Base-by-base conservation (phyloP, 2,888 invertebrate species). In the Tinea pellionella region DNA sequence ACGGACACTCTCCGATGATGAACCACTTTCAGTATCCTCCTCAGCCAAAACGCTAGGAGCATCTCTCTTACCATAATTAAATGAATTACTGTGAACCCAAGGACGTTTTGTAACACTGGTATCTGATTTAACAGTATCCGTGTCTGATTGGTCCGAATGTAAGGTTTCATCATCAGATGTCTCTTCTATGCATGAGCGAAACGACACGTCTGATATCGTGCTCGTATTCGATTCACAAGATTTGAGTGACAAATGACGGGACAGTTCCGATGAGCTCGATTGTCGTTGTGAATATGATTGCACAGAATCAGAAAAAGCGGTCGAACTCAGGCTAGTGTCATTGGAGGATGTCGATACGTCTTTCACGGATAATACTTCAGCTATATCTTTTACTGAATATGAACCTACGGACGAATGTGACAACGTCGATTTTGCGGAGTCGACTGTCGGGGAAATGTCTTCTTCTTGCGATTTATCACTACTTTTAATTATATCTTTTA, bases 221-320 rank as follows among this genome's bases (percentile, higher is more conserved):
- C 43, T 47, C 16, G 74, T 71, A 63, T 85, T 83, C 1, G 87
- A 87, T 66, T 82, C 75, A 64, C 85, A 85, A 24, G 84, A 76
- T 55, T 82, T 79, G 51, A 86, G 69, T 16, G 85, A 85, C 82
- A 82, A 82, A 63, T 82, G 77, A 64, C 81, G 83, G 41, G 86
- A 85, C 73, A 81, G 72, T 82, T 86, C 86, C 77, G 87, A 85
- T 69, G 83, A 82, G 70, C 73, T 79, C 62, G 82, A 80, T 73
- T 82, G 78, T 62, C 75, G 70, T 69, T 81, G 70, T 74, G 76
- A 72, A n/a, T 15, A 60, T 72, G 74, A 69, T 71, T 71, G 74
- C 67, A 72, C 65, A 73, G 69, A 66, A 64, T 80, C 77, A 70
- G 75, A 61, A 12, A 59, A 82, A 78, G 82, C 81, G 70, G 70